These are phyloP conservation scores for Phalloptychus januarius DNA, from an alignment of 2,797 vertebrate species.

Conservation along the genomic window DNA sequence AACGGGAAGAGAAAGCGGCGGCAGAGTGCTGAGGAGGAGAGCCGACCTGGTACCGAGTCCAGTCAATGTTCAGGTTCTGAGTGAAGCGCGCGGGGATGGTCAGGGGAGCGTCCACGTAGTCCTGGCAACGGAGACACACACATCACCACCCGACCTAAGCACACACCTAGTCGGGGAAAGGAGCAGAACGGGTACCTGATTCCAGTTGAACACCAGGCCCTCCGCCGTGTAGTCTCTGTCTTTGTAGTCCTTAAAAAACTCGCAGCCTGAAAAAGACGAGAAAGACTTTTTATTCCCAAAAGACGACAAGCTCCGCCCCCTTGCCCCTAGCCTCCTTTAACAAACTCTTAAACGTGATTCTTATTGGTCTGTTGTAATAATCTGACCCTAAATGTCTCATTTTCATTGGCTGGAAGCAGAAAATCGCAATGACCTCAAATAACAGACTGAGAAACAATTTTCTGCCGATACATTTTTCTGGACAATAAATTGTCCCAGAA, in stretches of 20 bases:
- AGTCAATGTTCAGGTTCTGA: slow-evolving; percentile 92
- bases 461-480: not conserved
- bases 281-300: not conserved
- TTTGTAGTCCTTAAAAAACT: slow-evolving; percentile 99
- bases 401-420: not conserved
- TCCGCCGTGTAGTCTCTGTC: slow-evolving; percentile 95
- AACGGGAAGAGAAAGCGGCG: not conserved
- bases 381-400: not conserved
- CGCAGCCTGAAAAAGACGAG: slow-evolving; percentile 85
- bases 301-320: too few species aligned
- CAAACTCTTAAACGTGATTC: not conserved
- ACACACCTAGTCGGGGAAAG: fast-evolving
- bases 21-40: not conserved
- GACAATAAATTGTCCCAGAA: too few species aligned
- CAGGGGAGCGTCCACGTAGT: slow-evolving; percentile 95
- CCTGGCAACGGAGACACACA: slow-evolving; percentile 74
- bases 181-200: slow-evolving; percentile 84
- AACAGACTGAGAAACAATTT: not conserved
- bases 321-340: too few species aligned
- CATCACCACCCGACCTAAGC: not conserved
- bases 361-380: not conserved
- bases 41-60: slow-evolving; percentile 93
- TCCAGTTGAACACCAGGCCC: slow-evolving; percentile 99
- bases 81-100: slow-evolving; percentile 91
- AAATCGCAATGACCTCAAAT: not conserved